These are phyloP conservation scores for Sepioteuthis lessoniana DNA, from an alignment of 2,888 invertebrate genomes.

Conservation along the genomic window DNA sequence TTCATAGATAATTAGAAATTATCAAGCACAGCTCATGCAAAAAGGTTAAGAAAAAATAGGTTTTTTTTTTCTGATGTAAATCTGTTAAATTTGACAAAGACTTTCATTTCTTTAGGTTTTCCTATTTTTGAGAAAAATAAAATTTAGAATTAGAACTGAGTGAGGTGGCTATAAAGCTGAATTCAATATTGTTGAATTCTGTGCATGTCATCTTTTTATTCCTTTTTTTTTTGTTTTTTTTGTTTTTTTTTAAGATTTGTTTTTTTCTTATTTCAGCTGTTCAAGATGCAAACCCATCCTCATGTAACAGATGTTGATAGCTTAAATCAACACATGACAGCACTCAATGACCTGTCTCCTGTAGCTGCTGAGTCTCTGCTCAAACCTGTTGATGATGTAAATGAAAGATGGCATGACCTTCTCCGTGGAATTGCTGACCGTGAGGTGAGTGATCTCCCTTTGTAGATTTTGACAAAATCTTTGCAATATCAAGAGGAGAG, in stretches of 20 bases:
- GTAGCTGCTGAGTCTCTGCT: constrained; percentile 71
- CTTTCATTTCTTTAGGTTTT: too few species aligned
- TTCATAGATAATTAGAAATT: too few species aligned
- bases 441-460: constrained; percentile 65
- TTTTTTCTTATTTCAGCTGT: constrained; percentile 59
- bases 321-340: constrained; percentile 72
- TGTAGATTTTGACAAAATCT: too few species aligned
- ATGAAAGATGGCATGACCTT: constrained; percentile 72
- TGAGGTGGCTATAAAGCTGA: too few species aligned
- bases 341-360: constrained; percentile 72
- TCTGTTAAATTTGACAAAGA: too few species aligned
- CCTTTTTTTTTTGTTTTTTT: background rate
- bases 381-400: constrained; percentile 71
- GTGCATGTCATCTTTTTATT: background rate
- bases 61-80: too few species aligned
- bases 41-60: too few species aligned
- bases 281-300: constrained; percentile 71
- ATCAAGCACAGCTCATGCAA: too few species aligned
- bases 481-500: too few species aligned
- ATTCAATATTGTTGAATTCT: too few species aligned
- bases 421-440: constrained; percentile 70
- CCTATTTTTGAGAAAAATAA: too few species aligned
- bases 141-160: too few species aligned
- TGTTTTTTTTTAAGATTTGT: background rate
- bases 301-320: constrained; percentile 72